These are phyloP conservation scores for Ondatra zibethicus DNA, from an alignment of 2,113 vertebrate species.

Conservation along the genomic window DNA sequence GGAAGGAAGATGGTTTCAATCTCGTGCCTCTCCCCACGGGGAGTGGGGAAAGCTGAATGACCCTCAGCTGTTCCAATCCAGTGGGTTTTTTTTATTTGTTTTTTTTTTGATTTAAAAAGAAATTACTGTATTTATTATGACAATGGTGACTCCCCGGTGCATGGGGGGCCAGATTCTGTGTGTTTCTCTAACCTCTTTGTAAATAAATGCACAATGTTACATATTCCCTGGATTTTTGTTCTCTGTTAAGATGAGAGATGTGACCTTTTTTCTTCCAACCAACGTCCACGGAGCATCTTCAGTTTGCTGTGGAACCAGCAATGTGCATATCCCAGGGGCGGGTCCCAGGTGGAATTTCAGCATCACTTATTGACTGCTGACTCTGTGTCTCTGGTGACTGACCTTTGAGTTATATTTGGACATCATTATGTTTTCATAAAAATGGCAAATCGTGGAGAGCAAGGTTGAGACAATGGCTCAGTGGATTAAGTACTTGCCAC, in stretches of 20 bases:
- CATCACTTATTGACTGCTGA: neutral
- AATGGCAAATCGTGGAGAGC: neutral
- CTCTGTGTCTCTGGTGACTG: neutral
- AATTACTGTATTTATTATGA: constrained; percentile 83
- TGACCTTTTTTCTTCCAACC: neutral
- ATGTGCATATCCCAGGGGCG: neutral
- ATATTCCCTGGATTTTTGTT: constrained; percentile 17
- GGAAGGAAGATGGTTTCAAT: constrained; percentile 61
- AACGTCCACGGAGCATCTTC: neutral
- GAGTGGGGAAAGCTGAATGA: constrained; percentile 51
- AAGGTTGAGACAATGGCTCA: neutral
- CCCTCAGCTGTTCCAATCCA: constrained; percentile 72
- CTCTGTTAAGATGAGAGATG: neutral
- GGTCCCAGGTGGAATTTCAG: neutral
- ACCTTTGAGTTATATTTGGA: neutral
- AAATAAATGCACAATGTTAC: constrained; percentile 81
- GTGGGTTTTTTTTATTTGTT: constrained; percentile 37
- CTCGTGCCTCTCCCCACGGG: constrained; percentile 8
- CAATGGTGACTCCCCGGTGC: constrained; percentile 76
- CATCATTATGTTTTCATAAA: neutral
- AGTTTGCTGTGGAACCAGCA: neutral
- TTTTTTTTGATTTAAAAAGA: neutral
- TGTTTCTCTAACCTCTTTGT: constrained; percentile 83
- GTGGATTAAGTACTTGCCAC: neutral
- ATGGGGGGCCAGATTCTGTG: constrained; percentile 76